phyloP scores from a whole-genome alignment of 1,140 invertebrate species.

The Eufriesea mexicana region DNA sequence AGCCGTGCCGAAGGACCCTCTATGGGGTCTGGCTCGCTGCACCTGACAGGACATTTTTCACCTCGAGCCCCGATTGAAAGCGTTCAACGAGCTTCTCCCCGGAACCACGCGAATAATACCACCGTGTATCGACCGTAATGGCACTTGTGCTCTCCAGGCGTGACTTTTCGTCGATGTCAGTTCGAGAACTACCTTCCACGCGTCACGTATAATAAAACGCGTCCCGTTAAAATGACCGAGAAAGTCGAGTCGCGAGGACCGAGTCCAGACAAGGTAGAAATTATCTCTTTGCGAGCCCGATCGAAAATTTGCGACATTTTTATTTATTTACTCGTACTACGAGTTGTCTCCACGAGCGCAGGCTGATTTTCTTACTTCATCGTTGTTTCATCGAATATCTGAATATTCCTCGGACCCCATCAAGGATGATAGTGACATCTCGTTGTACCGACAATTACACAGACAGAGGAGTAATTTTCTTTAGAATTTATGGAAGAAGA shows the following conservation, averaged over 20 bases:
- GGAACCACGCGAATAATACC: slow-evolving; percentile 17
- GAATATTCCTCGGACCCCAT: no score
- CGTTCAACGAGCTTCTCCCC: slow-evolving; percentile 4
- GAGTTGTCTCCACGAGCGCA: no score
- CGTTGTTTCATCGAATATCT: no score
- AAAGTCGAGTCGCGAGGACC: no score
- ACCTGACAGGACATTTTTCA: slow-evolving; percentile 56
- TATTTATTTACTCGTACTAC: no score
- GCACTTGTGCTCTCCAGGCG: background rate
- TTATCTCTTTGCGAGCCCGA: no score
- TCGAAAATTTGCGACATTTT: no score
- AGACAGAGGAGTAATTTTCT: background rate
- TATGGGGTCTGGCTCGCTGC: slow-evolving; percentile 20
- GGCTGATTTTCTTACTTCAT: no score
- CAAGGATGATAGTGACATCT: no score
- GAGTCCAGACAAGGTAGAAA: no score
- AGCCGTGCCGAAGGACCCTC: slow-evolving; percentile 1
- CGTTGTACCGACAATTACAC: no score
- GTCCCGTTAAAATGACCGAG: background rate
- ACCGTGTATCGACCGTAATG: slow-evolving; percentile 39
- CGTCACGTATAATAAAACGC: background rate
- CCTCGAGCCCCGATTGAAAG: slow-evolving; percentile 8
- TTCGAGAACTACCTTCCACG: background rate
- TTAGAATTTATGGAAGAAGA: background rate
- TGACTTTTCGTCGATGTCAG: slow-evolving; percentile 7